Percentiles rank a stretch among this genome's conserved stretches.
Evolutionary conservation across 2,113 vertebrate species (phyloP).

Genomic region (Penelope pileata): DNA sequence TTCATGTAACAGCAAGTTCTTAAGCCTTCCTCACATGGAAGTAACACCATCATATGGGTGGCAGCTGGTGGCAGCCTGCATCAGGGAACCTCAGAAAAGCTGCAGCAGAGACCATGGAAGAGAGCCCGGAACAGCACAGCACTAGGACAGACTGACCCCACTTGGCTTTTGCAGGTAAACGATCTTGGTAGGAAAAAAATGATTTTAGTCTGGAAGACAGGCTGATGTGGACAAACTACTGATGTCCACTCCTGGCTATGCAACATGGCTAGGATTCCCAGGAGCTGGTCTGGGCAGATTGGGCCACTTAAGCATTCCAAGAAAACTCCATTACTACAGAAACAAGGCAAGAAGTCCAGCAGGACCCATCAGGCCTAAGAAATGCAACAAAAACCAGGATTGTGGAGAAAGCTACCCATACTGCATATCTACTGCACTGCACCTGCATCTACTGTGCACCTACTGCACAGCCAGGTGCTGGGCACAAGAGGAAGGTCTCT

Average conservation of each 20-base stretch:
- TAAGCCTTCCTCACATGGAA: background rate
- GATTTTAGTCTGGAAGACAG: background rate
- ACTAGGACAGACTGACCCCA: background rate
- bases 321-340: background rate
- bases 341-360: background rate
- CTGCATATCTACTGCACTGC: background rate
- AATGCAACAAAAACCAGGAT: background rate
- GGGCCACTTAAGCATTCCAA: background rate
- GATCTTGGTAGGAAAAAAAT: background rate
- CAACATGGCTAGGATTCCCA: background rate
- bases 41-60: background rate
- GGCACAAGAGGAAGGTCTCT: background rate
- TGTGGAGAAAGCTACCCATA: background rate
- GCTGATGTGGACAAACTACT: background rate
- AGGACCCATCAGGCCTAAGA: background rate
- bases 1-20: background rate
- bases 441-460: background rate
- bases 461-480: rapidly evolving
- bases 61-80: background rate
- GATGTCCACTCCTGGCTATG: background rate
- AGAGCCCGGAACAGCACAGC: background rate
- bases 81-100: background rate
- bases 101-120: background rate
- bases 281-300: background rate
- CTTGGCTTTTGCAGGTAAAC: background rate